Percentiles rank a stretch among this genome's conserved stretches.
Conservation (phyloP, 2,113 vertebrate genomes). For the Boleophthalmus pectinirostris region DNA sequence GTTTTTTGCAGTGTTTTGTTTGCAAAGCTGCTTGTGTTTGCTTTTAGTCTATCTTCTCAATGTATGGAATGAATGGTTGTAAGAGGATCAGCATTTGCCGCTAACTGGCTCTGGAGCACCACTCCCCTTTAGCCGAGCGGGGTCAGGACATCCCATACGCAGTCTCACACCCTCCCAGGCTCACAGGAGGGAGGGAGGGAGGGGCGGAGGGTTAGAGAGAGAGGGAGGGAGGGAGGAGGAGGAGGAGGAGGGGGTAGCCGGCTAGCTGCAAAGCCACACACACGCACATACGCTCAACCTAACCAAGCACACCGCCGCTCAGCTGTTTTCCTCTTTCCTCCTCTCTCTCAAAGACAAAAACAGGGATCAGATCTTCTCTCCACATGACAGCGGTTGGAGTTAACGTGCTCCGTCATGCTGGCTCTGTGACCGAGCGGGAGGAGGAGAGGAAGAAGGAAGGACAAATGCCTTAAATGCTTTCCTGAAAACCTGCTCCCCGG, state of each 20-base stretch:
- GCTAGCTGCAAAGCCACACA: constrained; percentile 36
- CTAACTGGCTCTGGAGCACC: constrained; percentile 72
- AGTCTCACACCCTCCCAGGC: constrained; percentile 64
- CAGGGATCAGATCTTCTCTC: constrained; percentile 12
- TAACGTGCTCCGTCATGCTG: constrained; percentile 72
- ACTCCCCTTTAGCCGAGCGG: constrained; percentile 71
- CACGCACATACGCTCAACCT: neutral
- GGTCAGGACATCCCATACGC: constrained; percentile 77
- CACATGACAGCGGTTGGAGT: constrained; percentile 48
- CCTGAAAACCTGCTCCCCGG: constrained; percentile 50
- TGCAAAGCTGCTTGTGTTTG: constrained; percentile 20
- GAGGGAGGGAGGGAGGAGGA: constrained; percentile 24
- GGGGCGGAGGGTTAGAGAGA: constrained; percentile 39
- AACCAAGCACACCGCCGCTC: constrained; percentile 14
- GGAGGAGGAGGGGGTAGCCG: constrained; percentile 27
- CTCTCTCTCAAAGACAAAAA: constrained; percentile 46
- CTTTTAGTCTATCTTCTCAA: constrained; percentile 33
- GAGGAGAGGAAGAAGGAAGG: constrained; percentile 45
- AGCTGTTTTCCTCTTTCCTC: constrained; percentile 40
- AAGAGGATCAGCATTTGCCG: constrained; percentile 85
- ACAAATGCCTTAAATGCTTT: constrained; percentile 69
- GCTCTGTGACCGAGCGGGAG: constrained; percentile 39
- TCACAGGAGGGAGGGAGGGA: constrained; percentile 34
- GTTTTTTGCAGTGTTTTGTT: too few relatives aligned
- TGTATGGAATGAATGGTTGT: constrained; percentile 71